Evolutionary conservation across 2,113 vertebrate species (phyloP).

Genomic region (Petaurus breviceps): DNA sequence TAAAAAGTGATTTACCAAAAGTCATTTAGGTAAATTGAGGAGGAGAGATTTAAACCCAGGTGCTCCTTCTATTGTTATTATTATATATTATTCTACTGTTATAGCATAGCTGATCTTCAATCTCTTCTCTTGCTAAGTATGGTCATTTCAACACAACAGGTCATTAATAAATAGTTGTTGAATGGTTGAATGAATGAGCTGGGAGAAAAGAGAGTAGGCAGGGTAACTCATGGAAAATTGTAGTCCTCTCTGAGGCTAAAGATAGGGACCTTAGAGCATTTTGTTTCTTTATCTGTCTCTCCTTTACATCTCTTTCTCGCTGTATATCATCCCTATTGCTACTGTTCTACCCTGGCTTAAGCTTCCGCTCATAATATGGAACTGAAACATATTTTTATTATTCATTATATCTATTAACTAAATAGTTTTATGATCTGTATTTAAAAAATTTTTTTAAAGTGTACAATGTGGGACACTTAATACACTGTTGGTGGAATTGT

Average conservation of each 20-base stretch:
- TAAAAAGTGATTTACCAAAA: neutral
- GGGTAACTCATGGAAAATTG: neutral
- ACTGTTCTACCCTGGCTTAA: neutral
- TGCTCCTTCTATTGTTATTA: neutral
- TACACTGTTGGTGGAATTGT: neutral
- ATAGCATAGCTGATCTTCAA: neutral
- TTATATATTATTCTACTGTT: neutral
- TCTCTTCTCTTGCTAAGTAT: neutral
- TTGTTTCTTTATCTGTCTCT: neutral
- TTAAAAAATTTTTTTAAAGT: neutral
- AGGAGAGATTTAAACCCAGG: neutral
- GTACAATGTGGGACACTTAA: neutral
- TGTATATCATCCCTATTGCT: neutral
- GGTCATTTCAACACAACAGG: neutral
- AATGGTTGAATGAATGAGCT: neutral
- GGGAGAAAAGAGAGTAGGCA: neutral
- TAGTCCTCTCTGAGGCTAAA: neutral
- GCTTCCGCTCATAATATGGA: neutral
- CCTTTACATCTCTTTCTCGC: neutral
- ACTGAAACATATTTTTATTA: neutral
- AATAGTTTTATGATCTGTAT: neutral
- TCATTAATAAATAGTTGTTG: neutral
- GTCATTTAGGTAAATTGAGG: neutral
- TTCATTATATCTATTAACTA: neutral
- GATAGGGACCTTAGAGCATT: neutral